phyloP scores from a whole-genome alignment of 1,140 invertebrate species.

The Bombus waltoni region DNA sequence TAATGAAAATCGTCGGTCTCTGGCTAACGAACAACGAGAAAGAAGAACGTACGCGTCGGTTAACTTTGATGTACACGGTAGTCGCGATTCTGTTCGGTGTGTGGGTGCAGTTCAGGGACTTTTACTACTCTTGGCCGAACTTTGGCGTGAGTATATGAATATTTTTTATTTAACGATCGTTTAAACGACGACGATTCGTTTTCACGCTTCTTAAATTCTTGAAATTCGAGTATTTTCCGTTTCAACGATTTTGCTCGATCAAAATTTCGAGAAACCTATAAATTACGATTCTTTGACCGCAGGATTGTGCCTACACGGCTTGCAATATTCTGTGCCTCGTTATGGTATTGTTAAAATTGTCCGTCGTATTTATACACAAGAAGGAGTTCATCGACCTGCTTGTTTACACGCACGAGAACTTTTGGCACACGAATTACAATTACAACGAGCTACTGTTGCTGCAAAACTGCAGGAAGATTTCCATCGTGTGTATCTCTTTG shows the following conservation, averaged over 20 bases:
- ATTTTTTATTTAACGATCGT: background rate
- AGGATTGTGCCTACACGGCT: slow-evolving; percentile 33
- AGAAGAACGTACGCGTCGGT: background rate
- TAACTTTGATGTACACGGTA: slow-evolving; percentile 37
- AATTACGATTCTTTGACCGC: background rate
- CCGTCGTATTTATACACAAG: background rate
- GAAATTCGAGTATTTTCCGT: too few relatives aligned
- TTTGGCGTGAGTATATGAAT: slow-evolving; percentile 54
- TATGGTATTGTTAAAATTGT: slow-evolving; percentile 45
- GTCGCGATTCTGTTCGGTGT: background rate
- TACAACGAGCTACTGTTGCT: slow-evolving; percentile 21
- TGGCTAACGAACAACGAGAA: slow-evolving; percentile 36
- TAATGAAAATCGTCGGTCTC: slow-evolving; percentile 54
- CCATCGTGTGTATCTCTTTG: slow-evolving; percentile 27
- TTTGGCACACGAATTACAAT: slow-evolving; percentile 59
- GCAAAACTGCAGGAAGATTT: slow-evolving; percentile 3
- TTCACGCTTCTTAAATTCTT: too few relatives aligned
- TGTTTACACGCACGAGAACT: slow-evolving; percentile 46
- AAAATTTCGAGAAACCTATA: background rate
- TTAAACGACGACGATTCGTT: too few relatives aligned
- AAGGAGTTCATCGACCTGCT: slow-evolving; percentile 39
- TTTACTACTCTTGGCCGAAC: slow-evolving; percentile 40
- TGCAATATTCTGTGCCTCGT: slow-evolving; percentile 42
- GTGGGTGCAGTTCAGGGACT: slow-evolving; percentile 11
- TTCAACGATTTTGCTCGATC: too few relatives aligned